Evolutionary conservation across 2,797 vertebrate species (phyloP).

Genomic region (Peromyscus aztecus): DNA sequence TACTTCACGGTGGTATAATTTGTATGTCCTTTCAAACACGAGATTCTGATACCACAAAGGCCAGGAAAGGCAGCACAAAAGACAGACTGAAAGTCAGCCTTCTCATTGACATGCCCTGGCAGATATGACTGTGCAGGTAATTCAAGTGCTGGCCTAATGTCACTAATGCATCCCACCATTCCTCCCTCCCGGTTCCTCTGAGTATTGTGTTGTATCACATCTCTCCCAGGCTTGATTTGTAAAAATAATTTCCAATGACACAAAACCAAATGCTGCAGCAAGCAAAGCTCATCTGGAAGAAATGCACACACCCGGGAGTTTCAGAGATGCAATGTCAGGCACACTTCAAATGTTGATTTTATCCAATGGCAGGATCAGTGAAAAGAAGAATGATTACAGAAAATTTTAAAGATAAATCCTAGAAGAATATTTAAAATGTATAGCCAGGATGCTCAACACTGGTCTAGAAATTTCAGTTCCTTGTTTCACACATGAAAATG

Average conservation of each 20-base stretch:
- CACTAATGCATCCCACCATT: background rate
- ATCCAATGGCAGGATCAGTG: conserved; percentile 73
- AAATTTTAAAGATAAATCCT: background rate
- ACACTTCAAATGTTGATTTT: conserved; percentile 73
- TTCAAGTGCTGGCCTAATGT: background rate
- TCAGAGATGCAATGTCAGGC: conserved; percentile 15
- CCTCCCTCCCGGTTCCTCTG: background rate
- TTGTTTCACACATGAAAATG: conserved; percentile 78
- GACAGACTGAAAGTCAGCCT: background rate
- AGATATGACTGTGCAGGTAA: background rate
- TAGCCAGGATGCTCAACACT: conserved; percentile 66
- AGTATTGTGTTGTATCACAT: background rate
- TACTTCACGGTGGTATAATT: background rate
- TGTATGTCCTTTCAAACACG: background rate
- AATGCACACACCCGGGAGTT: conserved; percentile 60
- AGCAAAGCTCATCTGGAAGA: conserved; percentile 70
- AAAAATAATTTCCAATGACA: background rate
- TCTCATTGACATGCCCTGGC: background rate
- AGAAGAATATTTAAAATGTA: background rate
- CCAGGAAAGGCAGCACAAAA: background rate
- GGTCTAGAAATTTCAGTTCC: conserved; percentile 74
- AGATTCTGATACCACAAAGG: background rate
- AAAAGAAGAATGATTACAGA: conserved; percentile 13
- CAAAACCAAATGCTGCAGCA: background rate
- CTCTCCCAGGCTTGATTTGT: background rate